Conservation (phyloP, 2,113 vertebrate genomes). For the Pedionomus torquatus region DNA sequence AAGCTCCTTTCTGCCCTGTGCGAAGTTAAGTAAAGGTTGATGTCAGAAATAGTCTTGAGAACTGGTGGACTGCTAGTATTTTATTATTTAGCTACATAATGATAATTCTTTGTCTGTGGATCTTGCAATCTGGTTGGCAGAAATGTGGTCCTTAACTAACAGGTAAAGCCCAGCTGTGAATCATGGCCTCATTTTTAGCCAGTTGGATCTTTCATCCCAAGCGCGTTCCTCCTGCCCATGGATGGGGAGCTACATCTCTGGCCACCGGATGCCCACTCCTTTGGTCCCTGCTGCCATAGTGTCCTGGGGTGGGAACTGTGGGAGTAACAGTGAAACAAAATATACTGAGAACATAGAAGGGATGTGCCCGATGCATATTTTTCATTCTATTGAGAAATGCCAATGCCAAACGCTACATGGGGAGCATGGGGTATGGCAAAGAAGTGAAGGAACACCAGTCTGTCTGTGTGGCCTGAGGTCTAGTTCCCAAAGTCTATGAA, state of each 20-base stretch:
- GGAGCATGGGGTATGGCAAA: background rate
- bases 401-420: background rate
- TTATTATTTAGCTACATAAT: background rate
- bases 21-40: background rate
- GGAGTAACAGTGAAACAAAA: background rate
- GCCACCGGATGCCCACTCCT: background rate
- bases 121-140: slow-evolving; percentile 9
- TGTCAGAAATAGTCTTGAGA: background rate
- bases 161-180: background rate
- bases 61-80: background rate
- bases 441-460: background rate
- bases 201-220: background rate
- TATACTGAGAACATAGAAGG: rapidly evolving
- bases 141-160: background rate
- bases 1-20: background rate
- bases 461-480: background rate
- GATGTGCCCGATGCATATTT: background rate
- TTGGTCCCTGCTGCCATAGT: rapidly evolving
- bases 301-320: background rate
- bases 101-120: background rate
- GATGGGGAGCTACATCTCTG: background rate
- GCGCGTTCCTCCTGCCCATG: background rate
- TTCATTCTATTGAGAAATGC: background rate
- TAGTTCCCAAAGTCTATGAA: background rate
- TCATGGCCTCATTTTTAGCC: slow-evolving; percentile 8